phyloP scores from a whole-genome alignment of 2,113 vertebrate genomes.

The Python bivittatus region DNA sequence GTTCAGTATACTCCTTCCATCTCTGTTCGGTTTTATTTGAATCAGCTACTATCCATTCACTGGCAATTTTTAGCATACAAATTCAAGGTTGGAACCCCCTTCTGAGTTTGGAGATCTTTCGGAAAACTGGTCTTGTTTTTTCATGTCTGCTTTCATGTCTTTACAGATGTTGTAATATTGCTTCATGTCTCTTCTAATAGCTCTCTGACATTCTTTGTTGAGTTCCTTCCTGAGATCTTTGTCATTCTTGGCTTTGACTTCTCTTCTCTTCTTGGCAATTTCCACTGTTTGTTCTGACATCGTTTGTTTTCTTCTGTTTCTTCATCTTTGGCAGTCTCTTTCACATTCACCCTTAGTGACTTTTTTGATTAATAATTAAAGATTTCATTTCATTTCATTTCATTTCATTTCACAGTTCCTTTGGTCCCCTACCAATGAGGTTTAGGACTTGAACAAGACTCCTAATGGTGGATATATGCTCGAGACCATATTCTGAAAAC shows the following conservation, averaged over 20 bases:
- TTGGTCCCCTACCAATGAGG: neutral
- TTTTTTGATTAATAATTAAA: neutral
- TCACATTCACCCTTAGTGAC: neutral
- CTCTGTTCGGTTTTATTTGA: neutral
- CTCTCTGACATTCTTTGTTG: neutral
- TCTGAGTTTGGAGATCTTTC: neutral
- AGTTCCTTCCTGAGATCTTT: neutral
- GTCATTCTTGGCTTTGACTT: neutral
- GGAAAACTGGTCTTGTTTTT: neutral
- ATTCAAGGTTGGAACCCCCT: neutral
- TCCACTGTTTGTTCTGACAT: neutral
- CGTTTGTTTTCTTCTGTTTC: neutral
- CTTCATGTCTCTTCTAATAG: neutral
- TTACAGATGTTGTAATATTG: neutral
- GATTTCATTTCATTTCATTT: neutral
- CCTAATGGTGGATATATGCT: neutral
- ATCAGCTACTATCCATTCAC: neutral
- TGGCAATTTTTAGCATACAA: neutral
- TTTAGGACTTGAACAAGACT: neutral
- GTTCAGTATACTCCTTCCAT: neutral
- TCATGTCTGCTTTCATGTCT: neutral
- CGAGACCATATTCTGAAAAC: neutral
- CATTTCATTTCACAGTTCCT: neutral
- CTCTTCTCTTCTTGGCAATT: neutral
- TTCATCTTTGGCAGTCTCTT: neutral